Evolutionary conservation across 1,140 invertebrate genomes (phyloP).

Genomic region (Euwallacea similis): DNA sequence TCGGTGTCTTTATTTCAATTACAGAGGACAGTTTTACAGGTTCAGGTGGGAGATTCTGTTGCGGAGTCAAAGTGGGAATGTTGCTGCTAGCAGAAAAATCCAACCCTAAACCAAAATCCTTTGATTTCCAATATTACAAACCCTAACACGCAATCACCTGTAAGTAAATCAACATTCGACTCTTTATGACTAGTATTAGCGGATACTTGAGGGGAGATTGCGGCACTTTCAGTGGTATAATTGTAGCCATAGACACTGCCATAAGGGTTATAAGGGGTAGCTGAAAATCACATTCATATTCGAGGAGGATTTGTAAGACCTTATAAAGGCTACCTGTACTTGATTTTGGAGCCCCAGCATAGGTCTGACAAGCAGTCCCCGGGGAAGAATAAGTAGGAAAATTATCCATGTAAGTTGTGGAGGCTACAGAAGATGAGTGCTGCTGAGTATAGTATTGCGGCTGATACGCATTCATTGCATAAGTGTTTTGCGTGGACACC

Average conservation of each 20-base stretch:
- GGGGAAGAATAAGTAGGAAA: slow-evolving; percentile 38
- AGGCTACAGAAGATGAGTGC: slow-evolving; percentile 34
- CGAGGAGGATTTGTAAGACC: no score
- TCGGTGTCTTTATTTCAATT: slow-evolving; percentile 16
- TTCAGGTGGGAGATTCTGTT: slow-evolving; percentile 29
- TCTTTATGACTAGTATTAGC: slow-evolving; percentile 26
- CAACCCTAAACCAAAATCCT: slow-evolving; percentile 66
- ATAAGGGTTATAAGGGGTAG: slow-evolving; percentile 5
- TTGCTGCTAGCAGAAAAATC: slow-evolving; percentile 74
- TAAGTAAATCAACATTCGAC: slow-evolving; percentile 74
- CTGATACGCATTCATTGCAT: slow-evolving; percentile 5
- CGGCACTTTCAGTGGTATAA: slow-evolving; percentile 9
- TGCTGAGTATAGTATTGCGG: slow-evolving; percentile 35
- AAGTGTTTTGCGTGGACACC: slow-evolving; percentile 18
- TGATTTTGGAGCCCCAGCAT: no score
- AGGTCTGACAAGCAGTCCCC: background rate
- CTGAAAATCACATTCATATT: background rate
- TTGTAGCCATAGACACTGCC: slow-evolving; percentile 30
- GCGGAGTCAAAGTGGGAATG: slow-evolving; percentile 67
- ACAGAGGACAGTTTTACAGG: slow-evolving; percentile 2
- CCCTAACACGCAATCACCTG: slow-evolving; percentile 54
- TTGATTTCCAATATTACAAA: slow-evolving; percentile 7
- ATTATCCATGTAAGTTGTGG: slow-evolving; percentile 5
- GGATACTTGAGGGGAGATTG: slow-evolving; percentile 17
- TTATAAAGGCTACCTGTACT: no score